Percentiles rank a stretch among this genome's conserved stretches.
Evolutionary conservation across 2,888 invertebrate genomes (phyloP).

Genomic region (Orgyia antiqua): DNA sequence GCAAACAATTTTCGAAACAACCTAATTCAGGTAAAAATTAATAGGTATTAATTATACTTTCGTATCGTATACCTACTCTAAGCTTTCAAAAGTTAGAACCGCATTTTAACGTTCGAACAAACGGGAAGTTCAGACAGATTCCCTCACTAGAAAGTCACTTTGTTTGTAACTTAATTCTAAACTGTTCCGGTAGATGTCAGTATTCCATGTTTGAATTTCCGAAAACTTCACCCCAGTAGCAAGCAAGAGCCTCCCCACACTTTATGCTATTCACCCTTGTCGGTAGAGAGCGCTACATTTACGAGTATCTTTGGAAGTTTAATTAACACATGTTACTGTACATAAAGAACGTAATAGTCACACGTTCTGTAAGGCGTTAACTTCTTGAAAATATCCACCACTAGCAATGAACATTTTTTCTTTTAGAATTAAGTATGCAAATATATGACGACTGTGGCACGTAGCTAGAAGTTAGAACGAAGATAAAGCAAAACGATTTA

Average conservation of each 20-base stretch:
- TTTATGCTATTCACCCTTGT: constrained; percentile 32
- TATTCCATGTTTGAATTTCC: constrained; percentile 19
- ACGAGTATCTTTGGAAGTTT: too few relatives aligned
- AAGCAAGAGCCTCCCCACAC: constrained; percentile 30
- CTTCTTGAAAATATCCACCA: too few relatives aligned
- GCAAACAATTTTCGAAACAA: too few relatives aligned
- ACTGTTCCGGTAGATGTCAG: constrained; percentile 66
- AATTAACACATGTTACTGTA: too few relatives aligned
- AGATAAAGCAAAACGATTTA: constrained; percentile 52
- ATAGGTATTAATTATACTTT: too few relatives aligned
- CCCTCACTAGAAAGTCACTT: constrained; percentile 16
- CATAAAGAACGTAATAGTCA: too few relatives aligned
- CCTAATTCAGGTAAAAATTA: too few relatives aligned
- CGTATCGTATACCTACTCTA: too few relatives aligned
- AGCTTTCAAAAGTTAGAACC: too few relatives aligned
- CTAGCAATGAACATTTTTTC: background rate
- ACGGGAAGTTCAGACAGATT: too few relatives aligned
- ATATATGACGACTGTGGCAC: constrained; percentile 10
- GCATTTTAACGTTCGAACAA: too few relatives aligned
- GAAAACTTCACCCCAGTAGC: constrained; percentile 21
- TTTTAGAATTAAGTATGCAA: background rate
- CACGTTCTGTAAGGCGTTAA: too few relatives aligned
- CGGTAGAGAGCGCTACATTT: constrained; percentile 59
- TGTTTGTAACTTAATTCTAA: constrained; percentile 39
- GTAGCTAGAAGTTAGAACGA: constrained; percentile 34